Conservation (phyloP, 2,888 invertebrate species). For the Busseola fusca region DNA sequence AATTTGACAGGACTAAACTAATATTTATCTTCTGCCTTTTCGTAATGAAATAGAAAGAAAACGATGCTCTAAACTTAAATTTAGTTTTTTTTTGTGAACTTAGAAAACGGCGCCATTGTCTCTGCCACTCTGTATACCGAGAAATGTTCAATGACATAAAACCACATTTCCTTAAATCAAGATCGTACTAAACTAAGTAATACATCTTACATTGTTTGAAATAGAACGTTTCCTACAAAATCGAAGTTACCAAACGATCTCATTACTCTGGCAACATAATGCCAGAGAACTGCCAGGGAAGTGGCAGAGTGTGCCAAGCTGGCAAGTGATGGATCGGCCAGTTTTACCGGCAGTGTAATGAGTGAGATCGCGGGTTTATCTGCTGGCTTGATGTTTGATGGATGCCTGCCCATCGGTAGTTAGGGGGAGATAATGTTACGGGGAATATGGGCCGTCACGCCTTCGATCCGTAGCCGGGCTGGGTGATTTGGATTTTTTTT, state of each 20-base stretch:
- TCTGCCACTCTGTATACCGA: no score
- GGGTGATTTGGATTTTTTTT: not conserved
- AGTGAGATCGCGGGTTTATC: slow-evolving; percentile 63
- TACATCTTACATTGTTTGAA: slow-evolving; percentile 29
- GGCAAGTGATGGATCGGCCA: slow-evolving; percentile 63
- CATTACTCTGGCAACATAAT: slow-evolving; percentile 57
- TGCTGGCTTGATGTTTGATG: slow-evolving; percentile 62
- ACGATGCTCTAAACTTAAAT: no score
- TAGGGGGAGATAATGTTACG: slow-evolving; percentile 53
- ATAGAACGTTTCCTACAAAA: slow-evolving; percentile 37
- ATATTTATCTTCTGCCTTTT: no score
- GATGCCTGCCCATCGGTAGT: slow-evolving; percentile 55
- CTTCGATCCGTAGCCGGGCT: not conserved
- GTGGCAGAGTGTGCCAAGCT: slow-evolving; percentile 44
- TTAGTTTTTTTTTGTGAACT: no score
- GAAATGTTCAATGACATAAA: not conserved
- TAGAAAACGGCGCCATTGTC: no score
- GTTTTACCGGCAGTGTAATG: slow-evolving; percentile 64
- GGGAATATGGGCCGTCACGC: slow-evolving; percentile 53
- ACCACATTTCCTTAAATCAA: not conserved
- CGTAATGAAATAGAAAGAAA: no score
- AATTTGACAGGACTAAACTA: no score
- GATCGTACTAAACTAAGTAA: slow-evolving; percentile 12
- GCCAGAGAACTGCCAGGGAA: slow-evolving; percentile 41
- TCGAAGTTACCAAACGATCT: slow-evolving; percentile 55